A percentile compares a stretch with the other conserved stretches of the same genome.
Evolutionary conservation across 2,888 invertebrate genomes (phyloP).

Genomic region (Stomorhina lunata): DNA sequence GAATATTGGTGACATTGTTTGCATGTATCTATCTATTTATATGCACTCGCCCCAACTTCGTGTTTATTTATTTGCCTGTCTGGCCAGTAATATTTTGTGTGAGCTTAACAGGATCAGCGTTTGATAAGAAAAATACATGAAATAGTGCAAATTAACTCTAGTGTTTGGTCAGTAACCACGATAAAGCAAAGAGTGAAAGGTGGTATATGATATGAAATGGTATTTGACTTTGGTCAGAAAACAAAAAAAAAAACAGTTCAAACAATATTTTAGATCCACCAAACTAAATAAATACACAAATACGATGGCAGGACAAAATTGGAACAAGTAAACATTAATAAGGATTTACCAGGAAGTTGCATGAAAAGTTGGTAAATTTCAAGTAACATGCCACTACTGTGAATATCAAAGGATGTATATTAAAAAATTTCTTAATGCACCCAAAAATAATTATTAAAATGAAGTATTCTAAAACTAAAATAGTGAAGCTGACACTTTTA

Average conservation of each 20-base stretch:
- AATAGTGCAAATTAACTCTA: constrained; percentile 36
- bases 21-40: no score
- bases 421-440: no score
- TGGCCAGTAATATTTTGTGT: background rate
- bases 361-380: constrained; percentile 1
- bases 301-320: background rate
- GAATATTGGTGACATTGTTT: no score
- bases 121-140: constrained; percentile 29
- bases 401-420: no score
- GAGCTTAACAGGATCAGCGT: background rate
- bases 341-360: background rate
- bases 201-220: background rate
- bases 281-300: background rate
- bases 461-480: no score
- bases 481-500: no score
- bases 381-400: no score
- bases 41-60: no score
- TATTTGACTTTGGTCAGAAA: background rate
- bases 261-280: background rate
- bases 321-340: background rate
- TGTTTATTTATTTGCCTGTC: background rate
- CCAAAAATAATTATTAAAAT: no score
- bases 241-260: background rate
- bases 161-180: background rate
- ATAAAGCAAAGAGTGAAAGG: background rate